phyloP scores from a whole-genome alignment of 2,888 invertebrate genomes.

The Pyrocoelia pectoralis region DNA sequence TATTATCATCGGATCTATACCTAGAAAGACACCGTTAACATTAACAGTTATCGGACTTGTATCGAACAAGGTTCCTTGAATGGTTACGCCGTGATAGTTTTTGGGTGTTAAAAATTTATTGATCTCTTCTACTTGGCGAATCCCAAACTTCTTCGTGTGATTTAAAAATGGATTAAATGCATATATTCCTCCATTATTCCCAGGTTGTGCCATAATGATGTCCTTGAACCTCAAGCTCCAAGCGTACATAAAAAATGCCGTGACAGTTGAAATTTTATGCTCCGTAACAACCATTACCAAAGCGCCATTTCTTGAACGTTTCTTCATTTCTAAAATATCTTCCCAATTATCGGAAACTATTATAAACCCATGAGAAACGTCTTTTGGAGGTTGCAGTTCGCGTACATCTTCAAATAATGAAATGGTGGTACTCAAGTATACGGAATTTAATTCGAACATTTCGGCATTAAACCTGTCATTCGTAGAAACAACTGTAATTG shows the following conservation, averaged over 20 bases:
- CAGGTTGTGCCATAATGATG: constrained; percentile 16
- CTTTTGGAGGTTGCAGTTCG: background rate
- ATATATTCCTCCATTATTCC: constrained; percentile 8
- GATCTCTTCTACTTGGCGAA: constrained; percentile 10
- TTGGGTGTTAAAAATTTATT: constrained; percentile 18
- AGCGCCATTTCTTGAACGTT: background rate
- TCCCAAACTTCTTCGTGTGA: background rate
- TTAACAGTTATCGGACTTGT: constrained; percentile 27
- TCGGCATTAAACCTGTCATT: background rate
- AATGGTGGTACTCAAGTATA: background rate
- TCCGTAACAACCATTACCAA: constrained; percentile 5
- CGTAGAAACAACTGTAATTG: background rate
- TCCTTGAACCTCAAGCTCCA: constrained; percentile 23
- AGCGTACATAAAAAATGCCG: constrained; percentile 12
- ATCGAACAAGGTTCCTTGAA: constrained; percentile 29
- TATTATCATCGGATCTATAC: constrained; percentile 34
- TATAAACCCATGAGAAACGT: background rate
- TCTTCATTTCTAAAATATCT: background rate
- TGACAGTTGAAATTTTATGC: background rate
- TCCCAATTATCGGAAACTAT: background rate
- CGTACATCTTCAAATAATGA: background rate
- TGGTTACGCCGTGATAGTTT: constrained; percentile 19
- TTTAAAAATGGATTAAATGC: constrained; percentile 31
- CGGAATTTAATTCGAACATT: background rate
- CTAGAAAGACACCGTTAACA: constrained; percentile 17